Conservation (phyloP, 2,113 vertebrate species). For the Stegostoma tigrinum region DNA sequence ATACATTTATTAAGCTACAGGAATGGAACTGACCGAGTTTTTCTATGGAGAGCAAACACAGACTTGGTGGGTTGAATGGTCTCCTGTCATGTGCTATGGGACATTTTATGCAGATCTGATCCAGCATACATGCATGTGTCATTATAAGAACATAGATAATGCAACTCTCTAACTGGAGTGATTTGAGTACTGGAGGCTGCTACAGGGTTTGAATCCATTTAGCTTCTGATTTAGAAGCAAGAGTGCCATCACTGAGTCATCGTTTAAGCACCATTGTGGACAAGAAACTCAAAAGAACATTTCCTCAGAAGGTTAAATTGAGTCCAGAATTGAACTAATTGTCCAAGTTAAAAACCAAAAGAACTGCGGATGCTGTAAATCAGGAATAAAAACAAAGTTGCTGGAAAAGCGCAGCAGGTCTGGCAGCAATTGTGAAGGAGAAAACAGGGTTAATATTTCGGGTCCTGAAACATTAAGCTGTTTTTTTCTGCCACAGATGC, state of each 20-base stretch:
- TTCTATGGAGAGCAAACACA: too few relatives aligned
- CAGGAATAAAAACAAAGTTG: too few relatives aligned
- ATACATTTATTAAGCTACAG: too few relatives aligned
- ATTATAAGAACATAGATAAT: not conserved
- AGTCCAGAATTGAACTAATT: not conserved
- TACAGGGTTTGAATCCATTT: not conserved
- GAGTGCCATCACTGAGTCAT: not conserved
- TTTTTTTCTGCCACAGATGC: too few relatives aligned
- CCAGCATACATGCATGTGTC: not conserved
- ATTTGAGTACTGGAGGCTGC: not conserved
- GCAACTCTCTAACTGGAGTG: not conserved
- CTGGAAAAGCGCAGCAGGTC: too few relatives aligned
- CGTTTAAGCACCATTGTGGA: not conserved
- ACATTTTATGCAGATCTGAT: not conserved
- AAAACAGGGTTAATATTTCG: too few relatives aligned
- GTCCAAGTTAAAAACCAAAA: not conserved
- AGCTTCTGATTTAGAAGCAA: not conserved
- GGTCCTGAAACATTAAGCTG: too few relatives aligned
- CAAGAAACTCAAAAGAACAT: not conserved
- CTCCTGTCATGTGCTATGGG: not conserved
- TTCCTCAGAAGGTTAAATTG: not conserved
- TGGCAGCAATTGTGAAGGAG: too few relatives aligned
- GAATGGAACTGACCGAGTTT: too few relatives aligned
- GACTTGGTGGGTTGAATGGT: too few relatives aligned
- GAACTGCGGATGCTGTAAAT: too few relatives aligned